Evolutionary conservation across 2,888 invertebrate species (phyloP), one percentile per base, ranked within the genome.

Genomic region (Pachycephus smyrnensis): DNA sequence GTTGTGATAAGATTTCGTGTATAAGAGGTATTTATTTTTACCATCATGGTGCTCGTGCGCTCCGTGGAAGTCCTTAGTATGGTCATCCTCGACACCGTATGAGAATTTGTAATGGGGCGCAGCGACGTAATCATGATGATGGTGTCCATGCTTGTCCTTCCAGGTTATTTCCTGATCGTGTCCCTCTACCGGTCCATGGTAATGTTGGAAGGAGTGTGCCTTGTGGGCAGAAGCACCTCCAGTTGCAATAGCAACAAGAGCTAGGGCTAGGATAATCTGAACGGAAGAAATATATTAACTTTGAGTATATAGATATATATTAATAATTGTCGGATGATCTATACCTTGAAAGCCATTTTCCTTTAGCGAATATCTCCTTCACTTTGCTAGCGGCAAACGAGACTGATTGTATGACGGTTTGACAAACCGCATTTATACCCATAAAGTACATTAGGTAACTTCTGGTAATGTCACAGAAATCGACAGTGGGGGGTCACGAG

Each of bases 141-240:
- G 82, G 76, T 84, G 82, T 71, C 84, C 84, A 74, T 84, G 82
- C 76, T 84, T 81, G 73, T 84, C 84, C 68, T 78, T 75, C 84
- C 84, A 84, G 11, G 80, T 74, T 1, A 84, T 76, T 79, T 82
- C 78, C 33, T 81, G 80, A 73, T 80, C 79, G 35, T 82, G 80
- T 3, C 84, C 84, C 40, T 77, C 76, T 11, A 84, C 82, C 32
- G 84, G 83, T 4, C 84, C 84, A 68, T 82, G 80, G 68, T 79
- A 84, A 80, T 84, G 82, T 77, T 83, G 84, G 68, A 79, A 81
- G 15, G 84, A 84, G 32, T 81, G 78, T 33, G 84, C 84, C 69
- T 82, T 75, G 77, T 83, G 80, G 6, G 40, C 77, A 11, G 36
- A 71, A 15, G 55, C 32, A 3, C 73, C 32, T 15, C 35, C 33